A percentile compares a stretch with the other conserved stretches of the same genome.
phyloP scores from a whole-genome alignment of 2,797 vertebrate genomes.

The Microctenopoma lineatum region DNA sequence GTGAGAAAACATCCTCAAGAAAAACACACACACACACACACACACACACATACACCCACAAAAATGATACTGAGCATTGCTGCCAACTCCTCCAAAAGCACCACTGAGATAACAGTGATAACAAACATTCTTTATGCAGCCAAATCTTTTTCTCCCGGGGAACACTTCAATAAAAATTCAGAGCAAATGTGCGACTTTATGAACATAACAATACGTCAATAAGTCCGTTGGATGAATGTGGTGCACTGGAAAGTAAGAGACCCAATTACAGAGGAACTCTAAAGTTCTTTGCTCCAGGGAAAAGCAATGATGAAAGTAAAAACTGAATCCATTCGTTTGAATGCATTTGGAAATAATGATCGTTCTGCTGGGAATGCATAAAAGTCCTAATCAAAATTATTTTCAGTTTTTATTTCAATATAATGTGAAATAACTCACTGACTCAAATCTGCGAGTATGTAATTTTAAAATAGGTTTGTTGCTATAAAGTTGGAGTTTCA shows the following conservation, averaged over 20 bases:
- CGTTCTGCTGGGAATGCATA: constrained; percentile 55
- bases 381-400: constrained; percentile 49
- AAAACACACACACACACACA: constrained; percentile 19
- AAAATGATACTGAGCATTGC: constrained; percentile 71
- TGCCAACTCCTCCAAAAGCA: constrained; percentile 81
- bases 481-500: constrained; percentile 14
- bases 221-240: constrained; percentile 68
- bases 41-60: constrained; percentile 52
- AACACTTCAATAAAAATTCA: constrained; percentile 79
- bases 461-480: constrained; percentile 23
- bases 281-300: constrained; percentile 68
- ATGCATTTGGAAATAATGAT: constrained; percentile 59
- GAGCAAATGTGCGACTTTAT: constrained; percentile 76
- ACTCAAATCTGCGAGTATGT: constrained; percentile 23
- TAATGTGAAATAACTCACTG: constrained; percentile 40
- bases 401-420: constrained; percentile 27
- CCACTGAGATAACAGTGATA: constrained; percentile 81
- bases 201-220: constrained; percentile 77
- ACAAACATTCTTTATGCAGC: constrained; percentile 78
- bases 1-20: constrained; percentile 74
- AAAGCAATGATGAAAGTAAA: constrained; percentile 56
- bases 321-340: constrained; percentile 50
- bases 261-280: constrained; percentile 74
- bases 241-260: constrained; percentile 68
- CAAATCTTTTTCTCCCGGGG: constrained; percentile 77